phyloP scores from a whole-genome alignment of 2,113 vertebrate genomes.

The Phylloscopus whistleri region DNA sequence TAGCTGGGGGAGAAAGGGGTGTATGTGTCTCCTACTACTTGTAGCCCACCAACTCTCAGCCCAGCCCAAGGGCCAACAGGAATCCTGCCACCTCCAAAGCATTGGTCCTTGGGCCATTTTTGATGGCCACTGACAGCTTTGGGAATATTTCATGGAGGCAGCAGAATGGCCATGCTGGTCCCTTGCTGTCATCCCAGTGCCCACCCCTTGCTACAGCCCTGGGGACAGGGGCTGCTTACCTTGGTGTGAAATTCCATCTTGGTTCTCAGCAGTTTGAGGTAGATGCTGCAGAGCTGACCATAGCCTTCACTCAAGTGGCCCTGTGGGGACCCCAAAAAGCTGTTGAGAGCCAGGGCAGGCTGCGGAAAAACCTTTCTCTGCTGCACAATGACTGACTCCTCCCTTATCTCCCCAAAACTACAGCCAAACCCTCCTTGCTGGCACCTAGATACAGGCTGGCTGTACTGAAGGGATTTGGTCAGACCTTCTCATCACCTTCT shows the following conservation, averaged over 20 bases:
- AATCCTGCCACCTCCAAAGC: not conserved
- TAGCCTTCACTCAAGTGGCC: slow-evolving; percentile 96
- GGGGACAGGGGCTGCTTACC: slow-evolving; percentile 67
- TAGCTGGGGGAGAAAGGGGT: not conserved
- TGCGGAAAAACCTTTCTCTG: not conserved
- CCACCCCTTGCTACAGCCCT: not conserved
- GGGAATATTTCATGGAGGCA: not conserved
- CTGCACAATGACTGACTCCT: not conserved
- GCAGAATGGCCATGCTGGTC: not conserved
- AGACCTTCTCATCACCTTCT: not conserved
- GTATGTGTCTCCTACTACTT: not conserved
- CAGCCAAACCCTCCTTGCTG: accelerated
- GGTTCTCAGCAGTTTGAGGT: slow-evolving; percentile 98
- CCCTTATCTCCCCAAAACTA: not conserved
- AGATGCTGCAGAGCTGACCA: slow-evolving; percentile 95
- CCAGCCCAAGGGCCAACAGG: not conserved
- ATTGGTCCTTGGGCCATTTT: not conserved
- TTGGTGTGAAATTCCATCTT: slow-evolving; percentile 99
- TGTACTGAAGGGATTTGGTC: not conserved
- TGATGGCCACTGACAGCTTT: not conserved
- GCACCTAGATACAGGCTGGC: not conserved
- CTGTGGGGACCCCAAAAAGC: slow-evolving; percentile 68
- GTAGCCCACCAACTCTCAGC: not conserved
- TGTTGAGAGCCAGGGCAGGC: not conserved
- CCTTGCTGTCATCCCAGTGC: not conserved